Conservation (phyloP, 2,888 invertebrate genomes). For the Nycteola revayana region DNA sequence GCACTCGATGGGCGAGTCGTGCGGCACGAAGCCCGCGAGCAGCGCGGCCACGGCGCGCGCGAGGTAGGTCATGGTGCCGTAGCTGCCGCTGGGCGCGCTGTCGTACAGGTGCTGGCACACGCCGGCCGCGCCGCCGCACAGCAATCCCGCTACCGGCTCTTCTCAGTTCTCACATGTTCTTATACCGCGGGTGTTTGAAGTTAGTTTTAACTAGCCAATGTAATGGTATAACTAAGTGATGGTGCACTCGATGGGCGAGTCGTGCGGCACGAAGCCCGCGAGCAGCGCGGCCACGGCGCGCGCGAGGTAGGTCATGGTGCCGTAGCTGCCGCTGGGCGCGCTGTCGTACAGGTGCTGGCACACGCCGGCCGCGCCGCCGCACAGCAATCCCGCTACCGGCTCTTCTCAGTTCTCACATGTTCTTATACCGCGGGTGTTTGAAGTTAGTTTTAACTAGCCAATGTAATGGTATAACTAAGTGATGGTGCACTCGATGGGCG, state of each 20-base stretch:
- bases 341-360: conserved; percentile 99
- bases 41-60: conserved; percentile 90
- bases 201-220: no score
- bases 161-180: no score
- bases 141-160: conserved; percentile 84
- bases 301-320: conserved; percentile 98
- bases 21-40: conserved; percentile 86
- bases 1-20: conserved; percentile 91
- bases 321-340: conserved; percentile 98
- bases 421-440: no score
- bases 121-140: conserved; percentile 96
- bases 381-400: conserved; percentile 86
- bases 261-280: conserved; percentile 86
- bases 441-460: no score
- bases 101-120: conserved; percentile 99
- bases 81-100: conserved; percentile 98
- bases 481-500: conserved; percentile 91
- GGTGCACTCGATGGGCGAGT: conserved; percentile 91
- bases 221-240: conserved; percentile 85
- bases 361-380: conserved; percentile 96
- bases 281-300: conserved; percentile 89
- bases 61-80: conserved; percentile 98
- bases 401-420: no score
- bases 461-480: no score
- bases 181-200: no score